Percentiles rank a stretch among this genome's conserved stretches.
Conservation (phyloP, 2,113 vertebrate genomes). For the Lagopus muta region DNA sequence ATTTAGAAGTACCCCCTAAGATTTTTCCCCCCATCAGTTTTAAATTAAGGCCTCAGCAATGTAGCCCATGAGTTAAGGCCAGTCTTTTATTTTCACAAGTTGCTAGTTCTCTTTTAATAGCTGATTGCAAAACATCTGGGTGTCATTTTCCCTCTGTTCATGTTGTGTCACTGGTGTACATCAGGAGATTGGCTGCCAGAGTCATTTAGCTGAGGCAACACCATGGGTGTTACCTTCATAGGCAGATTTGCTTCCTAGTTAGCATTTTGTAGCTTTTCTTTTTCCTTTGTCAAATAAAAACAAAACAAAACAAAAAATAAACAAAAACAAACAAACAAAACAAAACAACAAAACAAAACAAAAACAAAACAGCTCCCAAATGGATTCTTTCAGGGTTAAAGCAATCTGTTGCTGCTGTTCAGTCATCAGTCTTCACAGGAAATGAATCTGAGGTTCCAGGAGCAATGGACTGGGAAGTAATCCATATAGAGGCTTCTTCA, state of each 20-base stretch:
- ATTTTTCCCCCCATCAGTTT: conserved; percentile 61
- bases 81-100: conserved; percentile 75
- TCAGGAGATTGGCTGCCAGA: conserved; percentile 39
- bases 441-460: conserved; percentile 77
- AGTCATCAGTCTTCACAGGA: conserved; percentile 90
- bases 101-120: conserved; percentile 55
- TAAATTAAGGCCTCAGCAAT: conserved; percentile 86
- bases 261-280: conserved; percentile 51
- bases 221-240: conserved; percentile 1
- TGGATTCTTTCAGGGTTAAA: not conserved
- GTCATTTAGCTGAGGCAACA: not conserved
- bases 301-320: not conserved
- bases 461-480: conserved; percentile 52
- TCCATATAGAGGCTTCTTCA: conserved; percentile 85
- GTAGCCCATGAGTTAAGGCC: conserved; percentile 76
- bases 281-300: conserved; percentile 1
- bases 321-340: not conserved
- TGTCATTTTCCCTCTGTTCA: not conserved
- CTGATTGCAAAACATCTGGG: not conserved
- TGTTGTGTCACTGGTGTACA: not conserved
- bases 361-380: not conserved
- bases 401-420: conserved; percentile 33
- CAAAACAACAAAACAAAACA: not conserved
- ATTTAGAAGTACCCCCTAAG: conserved; percentile 73
- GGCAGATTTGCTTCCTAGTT: conserved; percentile 3